phyloP scores from a whole-genome alignment of 2,797 vertebrate genomes.

The Amblyopsis hoosieri region DNA sequence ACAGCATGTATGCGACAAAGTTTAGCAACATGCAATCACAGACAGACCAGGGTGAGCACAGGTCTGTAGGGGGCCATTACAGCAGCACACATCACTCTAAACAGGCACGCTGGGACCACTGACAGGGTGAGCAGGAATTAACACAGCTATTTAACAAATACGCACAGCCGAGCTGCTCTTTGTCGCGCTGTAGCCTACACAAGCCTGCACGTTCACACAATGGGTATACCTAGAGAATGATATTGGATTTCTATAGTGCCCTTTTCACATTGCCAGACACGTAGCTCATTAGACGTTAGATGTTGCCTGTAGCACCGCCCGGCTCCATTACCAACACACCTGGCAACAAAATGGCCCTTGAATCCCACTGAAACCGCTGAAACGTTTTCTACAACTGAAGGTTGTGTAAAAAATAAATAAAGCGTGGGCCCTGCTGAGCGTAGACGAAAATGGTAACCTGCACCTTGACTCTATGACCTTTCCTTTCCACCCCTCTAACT shows the following conservation, averaged over 20 bases:
- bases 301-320: neutral
- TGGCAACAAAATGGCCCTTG: conserved; percentile 2
- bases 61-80: conserved; percentile 45
- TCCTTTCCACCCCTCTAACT: conserved; percentile 14
- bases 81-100: conserved; percentile 48
- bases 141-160: conserved; percentile 18
- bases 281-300: conserved; percentile 1
- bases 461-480: conserved; percentile 18
- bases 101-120: conserved; percentile 41
- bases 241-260: conserved; percentile 10
- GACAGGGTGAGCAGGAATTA: conserved; percentile 33
- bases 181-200: neutral
- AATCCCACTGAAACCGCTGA: neutral
- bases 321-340: conserved; percentile 15
- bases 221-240: conserved; percentile 4
- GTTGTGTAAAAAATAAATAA: neutral
- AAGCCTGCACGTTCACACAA: conserved; percentile 16
- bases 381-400: conserved; percentile 10
- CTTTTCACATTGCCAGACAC: conserved; percentile 5
- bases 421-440: neutral
- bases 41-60: conserved; percentile 34
- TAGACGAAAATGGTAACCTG: neutral
- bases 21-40: conserved; percentile 39
- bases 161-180: conserved; percentile 3
- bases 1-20: conserved; percentile 34